Base-by-base conservation (phyloP, 2,113 vertebrate species). In the Oreochromis spilurus region DNA sequence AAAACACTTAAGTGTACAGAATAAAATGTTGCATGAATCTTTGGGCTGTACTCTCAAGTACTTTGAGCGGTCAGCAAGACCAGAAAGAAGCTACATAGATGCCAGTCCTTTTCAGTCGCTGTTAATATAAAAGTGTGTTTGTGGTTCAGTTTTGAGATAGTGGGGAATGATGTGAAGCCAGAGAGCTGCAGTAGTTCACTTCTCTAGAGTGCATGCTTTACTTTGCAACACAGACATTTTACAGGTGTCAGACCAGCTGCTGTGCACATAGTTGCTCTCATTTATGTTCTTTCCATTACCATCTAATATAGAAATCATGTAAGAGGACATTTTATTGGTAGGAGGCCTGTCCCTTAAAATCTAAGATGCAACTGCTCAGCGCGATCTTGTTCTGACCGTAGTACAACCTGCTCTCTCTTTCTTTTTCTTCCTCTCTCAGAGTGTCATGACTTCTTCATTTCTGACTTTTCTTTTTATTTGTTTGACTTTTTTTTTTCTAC, bases 291-390 rank as follows among this genome's bases (percentile, higher is more conserved):
- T 75, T 82, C 19, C 21, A 60, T 40, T 54, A 48, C 43, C 13
- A 12, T 29, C 40, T 79, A 13, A 87, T 79, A 19, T 26, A 67
- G 26, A 21, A 80, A 54, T 75, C 60, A 82, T 21, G 57, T 60
- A 78, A 53, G 14, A 31, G 14, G 34, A 82, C 52, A n/a, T 65
- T 88, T 88, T 55, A 84, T 72, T 87, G 45, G 83, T 79, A 77
- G 88, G 6, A 82, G 58, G 79, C 36, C 29, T n/a, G 31, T 52
- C 58, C 50, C 26, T 85, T 86, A 43, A 83, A 84, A 36, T 67
- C 38, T 10, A 16, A 40, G 54, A 83, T 60, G 21, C 78, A 75
- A 88, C 85, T 14, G 38, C 81, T 80, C 70, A 26, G 78, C 5
- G 1, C 48, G 54, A 77, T 48, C 4, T 72, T 34, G 26, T 50